Conservation (phyloP, 2,113 vertebrate genomes). For the Panurus biarmicus region DNA sequence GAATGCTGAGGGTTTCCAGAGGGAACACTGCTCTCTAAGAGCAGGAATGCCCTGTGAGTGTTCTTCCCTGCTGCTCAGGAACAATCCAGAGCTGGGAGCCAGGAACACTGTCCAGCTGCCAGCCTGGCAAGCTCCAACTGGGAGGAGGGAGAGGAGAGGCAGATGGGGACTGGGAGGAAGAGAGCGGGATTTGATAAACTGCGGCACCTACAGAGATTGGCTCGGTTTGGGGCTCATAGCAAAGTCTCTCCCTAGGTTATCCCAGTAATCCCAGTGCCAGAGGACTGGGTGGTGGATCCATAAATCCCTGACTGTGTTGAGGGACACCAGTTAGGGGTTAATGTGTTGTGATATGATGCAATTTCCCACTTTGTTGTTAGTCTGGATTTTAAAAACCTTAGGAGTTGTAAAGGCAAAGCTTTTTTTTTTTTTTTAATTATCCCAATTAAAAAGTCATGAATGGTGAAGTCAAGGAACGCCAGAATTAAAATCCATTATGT, state of each 20-base stretch:
- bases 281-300: not conserved
- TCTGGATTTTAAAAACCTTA: not conserved
- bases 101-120: not conserved
- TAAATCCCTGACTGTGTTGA: not conserved
- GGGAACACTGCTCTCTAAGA: not conserved
- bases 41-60: not conserved
- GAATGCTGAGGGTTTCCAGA: not conserved
- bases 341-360: not conserved
- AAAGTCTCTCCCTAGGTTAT: not conserved
- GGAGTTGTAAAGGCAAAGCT: not conserved
- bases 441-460: not conserved
- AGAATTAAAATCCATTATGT: not conserved
- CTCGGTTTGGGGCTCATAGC: not conserved
- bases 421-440: not conserved
- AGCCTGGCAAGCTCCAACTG: not conserved
- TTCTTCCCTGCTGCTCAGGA: conserved; percentile 5
- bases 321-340: not conserved
- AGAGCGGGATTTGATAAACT: not conserved
- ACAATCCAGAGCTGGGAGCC: not conserved
- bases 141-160: not conserved
- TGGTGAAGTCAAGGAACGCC: not conserved
- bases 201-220: not conserved
- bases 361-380: not conserved
- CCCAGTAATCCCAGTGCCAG: not conserved
- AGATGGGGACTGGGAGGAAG: not conserved